Evolutionary conservation across 2,113 vertebrate species (phyloP).

Genomic region (Oriolus oriolus): DNA sequence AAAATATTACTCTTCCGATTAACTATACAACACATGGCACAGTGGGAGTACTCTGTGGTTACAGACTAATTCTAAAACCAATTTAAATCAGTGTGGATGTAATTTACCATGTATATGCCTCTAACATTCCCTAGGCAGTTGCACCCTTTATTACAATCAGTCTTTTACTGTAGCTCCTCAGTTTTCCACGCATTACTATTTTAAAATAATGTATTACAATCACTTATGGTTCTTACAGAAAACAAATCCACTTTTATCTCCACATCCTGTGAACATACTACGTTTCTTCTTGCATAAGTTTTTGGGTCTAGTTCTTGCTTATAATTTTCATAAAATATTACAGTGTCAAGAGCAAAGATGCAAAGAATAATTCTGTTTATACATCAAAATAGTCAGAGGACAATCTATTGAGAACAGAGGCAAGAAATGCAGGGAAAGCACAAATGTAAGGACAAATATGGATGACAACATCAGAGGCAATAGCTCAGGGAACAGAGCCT

Average conservation of each 20-base stretch:
- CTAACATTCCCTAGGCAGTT: background rate
- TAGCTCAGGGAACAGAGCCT: background rate
- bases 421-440: background rate
- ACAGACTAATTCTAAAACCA: conserved; percentile 16
- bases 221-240: background rate
- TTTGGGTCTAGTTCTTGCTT: background rate
- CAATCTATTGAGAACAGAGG: background rate
- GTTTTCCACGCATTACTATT: background rate
- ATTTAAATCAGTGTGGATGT: conserved; percentile 7
- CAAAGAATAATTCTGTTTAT: background rate
- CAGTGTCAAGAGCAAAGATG: background rate
- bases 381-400: background rate
- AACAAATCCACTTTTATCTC: background rate
- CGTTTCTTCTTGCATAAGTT: background rate
- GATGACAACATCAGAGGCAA: background rate
- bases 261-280: background rate
- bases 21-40: background rate
- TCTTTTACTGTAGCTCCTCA: background rate
- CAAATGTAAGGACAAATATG: background rate
- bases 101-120: background rate
- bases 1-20: background rate
- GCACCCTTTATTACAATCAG: background rate
- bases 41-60: conserved; percentile 11
- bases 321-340: background rate
- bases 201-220: background rate